These are phyloP conservation scores for Diadophis punctatus DNA, from an alignment of 2,113 vertebrate genomes.

Conservation along the genomic window DNA sequence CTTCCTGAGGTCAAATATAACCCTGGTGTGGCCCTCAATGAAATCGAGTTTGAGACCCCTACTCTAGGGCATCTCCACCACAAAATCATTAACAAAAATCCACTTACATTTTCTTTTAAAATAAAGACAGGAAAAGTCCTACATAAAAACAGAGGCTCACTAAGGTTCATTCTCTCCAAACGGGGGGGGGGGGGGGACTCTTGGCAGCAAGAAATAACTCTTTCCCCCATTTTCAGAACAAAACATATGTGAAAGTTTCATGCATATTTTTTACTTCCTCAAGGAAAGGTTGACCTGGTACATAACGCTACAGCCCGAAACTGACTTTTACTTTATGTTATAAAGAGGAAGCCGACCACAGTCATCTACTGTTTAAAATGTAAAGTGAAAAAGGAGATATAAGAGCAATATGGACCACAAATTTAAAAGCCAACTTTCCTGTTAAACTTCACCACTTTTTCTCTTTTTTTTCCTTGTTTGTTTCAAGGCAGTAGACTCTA, in stretches of 20 bases:
- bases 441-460: background rate
- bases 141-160: background rate
- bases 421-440: background rate
- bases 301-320: background rate
- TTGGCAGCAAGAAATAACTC: too few relatives aligned
- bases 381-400: background rate
- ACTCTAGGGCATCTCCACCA: background rate
- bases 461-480: background rate
- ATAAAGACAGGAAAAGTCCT: background rate
- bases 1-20: too few relatives aligned
- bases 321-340: background rate
- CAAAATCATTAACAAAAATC: background rate
- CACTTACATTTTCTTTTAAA: too few relatives aligned
- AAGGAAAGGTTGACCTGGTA: slow-evolving; percentile 1
- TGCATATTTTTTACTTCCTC: background rate
- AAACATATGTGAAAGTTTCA: background rate
- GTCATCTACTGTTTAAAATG: background rate
- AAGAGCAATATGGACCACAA: background rate
- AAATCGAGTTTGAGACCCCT: background rate
- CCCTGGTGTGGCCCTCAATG: too few relatives aligned
- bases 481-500: background rate
- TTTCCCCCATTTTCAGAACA: too few relatives aligned
- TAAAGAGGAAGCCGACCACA: background rate
- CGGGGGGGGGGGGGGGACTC: too few relatives aligned
- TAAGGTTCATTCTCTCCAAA: background rate